Evolutionary conservation across 2,797 vertebrate species (phyloP), one percentile per base, ranked within the genome.

Genomic region (Peromyscus melanophrys): DNA sequence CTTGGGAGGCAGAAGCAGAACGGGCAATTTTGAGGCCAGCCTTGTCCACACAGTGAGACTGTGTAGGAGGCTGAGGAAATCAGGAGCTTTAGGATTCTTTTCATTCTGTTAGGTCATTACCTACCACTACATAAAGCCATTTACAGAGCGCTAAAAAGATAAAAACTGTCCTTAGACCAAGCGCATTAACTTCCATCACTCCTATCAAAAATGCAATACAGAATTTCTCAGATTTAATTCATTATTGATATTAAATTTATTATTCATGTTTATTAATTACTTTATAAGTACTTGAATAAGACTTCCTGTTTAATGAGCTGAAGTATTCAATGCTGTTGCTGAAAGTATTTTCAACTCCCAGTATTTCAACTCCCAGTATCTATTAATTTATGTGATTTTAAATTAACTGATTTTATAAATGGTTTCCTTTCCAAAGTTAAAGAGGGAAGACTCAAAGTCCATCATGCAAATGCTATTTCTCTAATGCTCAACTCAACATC

Each of bases 231-330:
- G 80, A 87, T 87, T 97, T 84, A 96, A 94, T 96, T 92, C 46
- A 96, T 92, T 95, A 94, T 94, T 97, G 85, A 92, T 94, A 83
- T 65, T 63, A 86, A 83, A 96, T 82, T 82, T 96, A 92, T 92
- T 90, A 92, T 89, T 95, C 67, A 95, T 92, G 73, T 63, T 93
- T 77, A 96, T 96, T 96, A 95, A 91, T 96, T 93, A 97, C 34
- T 93, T 96, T 87, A 92, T 96, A 96, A 94, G 89, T 82, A 93
- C 88, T 80, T 88, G 34, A 95, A 76, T 78, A 90, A 96, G 67
- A 80, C 14, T 85, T 76, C 9, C 80, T 96, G 63, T 59, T 78
- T 71, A 96, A 89, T 40, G 14, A 92, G 80, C 83, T 82, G 8
- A 95, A 91, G 69, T 88, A 91, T 0, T 82, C 9, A 94, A 89